Evolutionary conservation across 2,113 vertebrate species (phyloP).

Genomic region (Leptobrachium leishanense): DNA sequence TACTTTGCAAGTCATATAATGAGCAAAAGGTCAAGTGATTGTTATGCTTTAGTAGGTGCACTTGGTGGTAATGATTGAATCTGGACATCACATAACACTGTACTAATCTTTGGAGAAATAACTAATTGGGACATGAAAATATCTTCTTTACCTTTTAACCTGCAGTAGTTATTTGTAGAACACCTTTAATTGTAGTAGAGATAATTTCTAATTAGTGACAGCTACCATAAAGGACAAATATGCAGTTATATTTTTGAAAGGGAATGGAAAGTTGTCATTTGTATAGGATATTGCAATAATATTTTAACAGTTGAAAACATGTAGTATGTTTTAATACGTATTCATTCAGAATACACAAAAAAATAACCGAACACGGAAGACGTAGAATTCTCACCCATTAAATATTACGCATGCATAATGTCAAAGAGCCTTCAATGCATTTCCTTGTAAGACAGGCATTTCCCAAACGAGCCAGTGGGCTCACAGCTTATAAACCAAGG

Average conservation of each 20-base stretch:
- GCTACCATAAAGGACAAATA: no score
- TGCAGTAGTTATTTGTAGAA: background rate
- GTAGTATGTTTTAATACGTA: no score
- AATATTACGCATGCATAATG: constrained; percentile 19
- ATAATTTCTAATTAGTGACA: background rate
- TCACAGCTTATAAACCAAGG: constrained; percentile 32
- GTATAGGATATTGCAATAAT: no score
- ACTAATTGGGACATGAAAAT: background rate
- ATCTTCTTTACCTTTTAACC: background rate
- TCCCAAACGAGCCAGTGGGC: constrained; percentile 15
- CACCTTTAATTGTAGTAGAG: background rate
- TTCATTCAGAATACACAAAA: no score
- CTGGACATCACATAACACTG: background rate
- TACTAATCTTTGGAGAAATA: background rate
- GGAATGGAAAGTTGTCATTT: background rate
- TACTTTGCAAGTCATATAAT: background rate
- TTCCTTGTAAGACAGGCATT: constrained; percentile 21
- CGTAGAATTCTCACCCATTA: constrained; percentile 1
- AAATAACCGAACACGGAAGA: background rate
- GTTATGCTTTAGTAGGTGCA: background rate
- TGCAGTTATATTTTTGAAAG: background rate
- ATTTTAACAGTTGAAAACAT: no score
- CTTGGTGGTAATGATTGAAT: background rate
- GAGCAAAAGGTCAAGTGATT: background rate
- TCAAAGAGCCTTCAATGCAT: constrained; percentile 39